phyloP scores from a whole-genome alignment of 1,140 invertebrate genomes.

The Octopus bimaculoides region DNA sequence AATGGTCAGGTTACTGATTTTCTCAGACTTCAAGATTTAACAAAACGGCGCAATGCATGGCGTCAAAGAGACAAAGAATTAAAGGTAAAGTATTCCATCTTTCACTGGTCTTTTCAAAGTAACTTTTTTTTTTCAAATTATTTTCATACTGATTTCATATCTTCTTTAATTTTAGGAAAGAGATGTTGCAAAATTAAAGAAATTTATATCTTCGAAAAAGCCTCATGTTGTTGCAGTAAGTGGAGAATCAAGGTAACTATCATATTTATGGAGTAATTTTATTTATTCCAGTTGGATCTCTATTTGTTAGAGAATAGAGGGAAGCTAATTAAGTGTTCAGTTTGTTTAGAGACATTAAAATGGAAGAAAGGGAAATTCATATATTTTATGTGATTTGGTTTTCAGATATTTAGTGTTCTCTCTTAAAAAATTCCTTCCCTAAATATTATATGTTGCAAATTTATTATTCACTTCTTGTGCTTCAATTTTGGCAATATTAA shows the following conservation, averaged over 20 bases:
- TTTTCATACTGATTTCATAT: background rate
- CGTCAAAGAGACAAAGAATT: conserved; percentile 70
- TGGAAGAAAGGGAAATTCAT: too few relatives aligned
- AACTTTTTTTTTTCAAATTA: background rate
- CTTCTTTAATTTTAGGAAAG: conserved; percentile 63
- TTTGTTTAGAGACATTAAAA: too few relatives aligned
- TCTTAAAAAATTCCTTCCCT: too few relatives aligned
- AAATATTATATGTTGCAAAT: too few relatives aligned
- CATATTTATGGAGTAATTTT: too few relatives aligned
- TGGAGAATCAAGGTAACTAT: conserved; percentile 73
- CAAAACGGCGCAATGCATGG: conserved; percentile 77
- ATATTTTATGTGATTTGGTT: too few relatives aligned
- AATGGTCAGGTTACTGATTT: conserved; percentile 92
- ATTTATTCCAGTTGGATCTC: too few relatives aligned
- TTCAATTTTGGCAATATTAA: too few relatives aligned
- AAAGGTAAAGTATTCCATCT: conserved; percentile 59
- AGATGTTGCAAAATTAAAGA: conserved; percentile 76
- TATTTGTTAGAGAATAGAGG: too few relatives aligned
- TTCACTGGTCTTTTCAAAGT: background rate
- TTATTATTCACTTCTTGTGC: too few relatives aligned
- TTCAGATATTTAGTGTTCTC: too few relatives aligned
- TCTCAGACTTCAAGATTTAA: conserved; percentile 78
- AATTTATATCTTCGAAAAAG: conserved; percentile 86
- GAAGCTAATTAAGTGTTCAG: too few relatives aligned
- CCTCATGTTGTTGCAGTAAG: conserved; percentile 91